Evolutionary conservation across 2,113 vertebrate species (phyloP).

Genomic region (Ptychochromis oligacanthus): DNA sequence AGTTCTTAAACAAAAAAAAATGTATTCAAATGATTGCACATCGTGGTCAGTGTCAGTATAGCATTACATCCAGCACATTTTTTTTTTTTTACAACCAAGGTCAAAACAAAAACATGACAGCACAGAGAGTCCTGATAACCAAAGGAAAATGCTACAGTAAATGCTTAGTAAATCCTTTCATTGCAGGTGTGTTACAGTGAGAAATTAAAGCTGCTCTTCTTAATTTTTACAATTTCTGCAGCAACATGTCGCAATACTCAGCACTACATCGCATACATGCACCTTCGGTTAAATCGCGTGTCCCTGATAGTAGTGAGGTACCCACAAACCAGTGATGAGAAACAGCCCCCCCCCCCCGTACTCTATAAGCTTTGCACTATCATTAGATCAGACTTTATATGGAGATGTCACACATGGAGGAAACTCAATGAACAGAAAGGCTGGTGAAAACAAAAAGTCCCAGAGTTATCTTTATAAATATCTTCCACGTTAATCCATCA

Average conservation of each 20-base stretch:
- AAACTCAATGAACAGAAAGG: background rate
- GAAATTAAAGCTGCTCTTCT: background rate
- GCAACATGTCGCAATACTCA: background rate
- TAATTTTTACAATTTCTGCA: background rate
- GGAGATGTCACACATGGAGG: background rate
- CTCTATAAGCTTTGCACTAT: background rate
- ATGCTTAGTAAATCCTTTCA: background rate
- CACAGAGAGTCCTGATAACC: background rate
- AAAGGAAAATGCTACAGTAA: slow-evolving; percentile 10
- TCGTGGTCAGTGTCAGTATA: background rate
- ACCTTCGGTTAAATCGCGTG: background rate
- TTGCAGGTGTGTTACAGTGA: background rate
- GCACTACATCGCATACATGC: slow-evolving; percentile 13
- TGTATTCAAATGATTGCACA: slow-evolving; percentile 30
- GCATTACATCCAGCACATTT: slow-evolving; percentile 17
- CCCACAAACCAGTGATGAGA: background rate
- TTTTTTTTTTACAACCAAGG: too few species aligned
- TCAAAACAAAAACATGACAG: slow-evolving; percentile 5
- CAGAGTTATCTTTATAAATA: background rate
- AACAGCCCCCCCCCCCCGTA: background rate
- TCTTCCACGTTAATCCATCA: background rate
- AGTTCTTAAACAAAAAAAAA: background rate
- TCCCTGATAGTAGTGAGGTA: background rate
- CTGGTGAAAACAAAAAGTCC: background rate
- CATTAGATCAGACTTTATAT: background rate